phyloP scores from a whole-genome alignment of 2,113 vertebrate species.

The Bos indicus region DNA sequence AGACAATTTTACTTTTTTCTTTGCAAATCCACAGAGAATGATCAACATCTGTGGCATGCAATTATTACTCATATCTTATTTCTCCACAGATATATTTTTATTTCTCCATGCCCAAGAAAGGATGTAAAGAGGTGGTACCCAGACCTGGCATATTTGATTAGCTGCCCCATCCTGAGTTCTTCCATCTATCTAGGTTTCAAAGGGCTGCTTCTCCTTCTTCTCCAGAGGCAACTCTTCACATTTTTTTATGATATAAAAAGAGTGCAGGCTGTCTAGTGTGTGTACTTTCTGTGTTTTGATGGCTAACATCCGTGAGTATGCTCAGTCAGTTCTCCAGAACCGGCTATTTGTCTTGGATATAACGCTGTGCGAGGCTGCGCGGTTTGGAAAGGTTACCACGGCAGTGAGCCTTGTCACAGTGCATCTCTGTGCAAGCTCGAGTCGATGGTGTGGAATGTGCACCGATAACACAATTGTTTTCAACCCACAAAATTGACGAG shows the following conservation, averaged over 20 bases:
- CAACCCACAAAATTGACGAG: constrained; percentile 35
- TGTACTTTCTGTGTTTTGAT: constrained; percentile 38
- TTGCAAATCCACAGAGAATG: background rate
- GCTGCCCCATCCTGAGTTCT: background rate
- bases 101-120: background rate
- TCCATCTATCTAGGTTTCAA: background rate
- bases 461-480: constrained; percentile 31
- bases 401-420: constrained; percentile 49
- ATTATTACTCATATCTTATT: background rate
- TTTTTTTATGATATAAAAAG: constrained; percentile 8
- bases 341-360: constrained; percentile 66
- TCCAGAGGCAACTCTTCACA: background rate
- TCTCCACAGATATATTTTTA: background rate
- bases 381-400: constrained; percentile 54
- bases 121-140: background rate
- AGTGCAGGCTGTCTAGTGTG: background rate
- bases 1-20: background rate
- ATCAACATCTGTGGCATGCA: background rate
- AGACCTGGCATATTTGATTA: background rate
- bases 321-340: constrained; percentile 49
- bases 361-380: background rate
- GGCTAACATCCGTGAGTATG: constrained; percentile 62
- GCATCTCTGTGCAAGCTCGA: background rate
- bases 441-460: constrained; percentile 31
- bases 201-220: background rate